Evolutionary conservation across 2,888 invertebrate species (phyloP), one percentile per base, ranked within the genome.

Genomic region (Hypomecis punctinalis): DNA sequence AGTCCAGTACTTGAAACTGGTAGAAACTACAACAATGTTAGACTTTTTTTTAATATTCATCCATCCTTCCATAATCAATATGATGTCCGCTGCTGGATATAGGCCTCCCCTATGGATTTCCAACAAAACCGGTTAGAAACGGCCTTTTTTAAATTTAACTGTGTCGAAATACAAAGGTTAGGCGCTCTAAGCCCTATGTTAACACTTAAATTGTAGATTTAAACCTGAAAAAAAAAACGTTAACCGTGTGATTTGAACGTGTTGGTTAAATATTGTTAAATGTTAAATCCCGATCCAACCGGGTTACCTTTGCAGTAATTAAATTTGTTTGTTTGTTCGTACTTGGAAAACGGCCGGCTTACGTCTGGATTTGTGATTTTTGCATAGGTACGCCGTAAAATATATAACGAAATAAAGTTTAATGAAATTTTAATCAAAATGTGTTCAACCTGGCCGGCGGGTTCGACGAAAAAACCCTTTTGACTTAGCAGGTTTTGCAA

Each of bases 361-460:
- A 80, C 73, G 23, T 70, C 70, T 55, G 64, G 70, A 76, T 70
- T 77, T 80, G 80, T 81, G 78, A 82, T 85, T 84, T 84, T 85
- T 81, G 71, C 39, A 40, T 56, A 55, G 55, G 55, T 55, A 55
- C 39, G 74, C 61, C 81, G 69, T 67, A 80, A 80, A 81, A 79
- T 78, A 61, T 51, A 80, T 81, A 76, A 79, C 72, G 70, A 74
- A 74, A 77, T 76, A 70, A 81, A 84, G 79, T 83, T 82, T 79
- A 75, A 79, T 81, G 76, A 81, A 82, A 82, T 82, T 86, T 85
- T 83, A 82, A 84, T 84, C 80, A 80, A 79, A 81, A 82, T 76
- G 72, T 77, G 77, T 78, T 76, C 73, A 77, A 75, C 76, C 69
- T 61, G 61, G 47, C 68, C 59, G 60, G 48, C 54, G 62, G 57